Conservation (phyloP, 2,888 invertebrate genomes). For the Mycalesis mineus region DNA sequence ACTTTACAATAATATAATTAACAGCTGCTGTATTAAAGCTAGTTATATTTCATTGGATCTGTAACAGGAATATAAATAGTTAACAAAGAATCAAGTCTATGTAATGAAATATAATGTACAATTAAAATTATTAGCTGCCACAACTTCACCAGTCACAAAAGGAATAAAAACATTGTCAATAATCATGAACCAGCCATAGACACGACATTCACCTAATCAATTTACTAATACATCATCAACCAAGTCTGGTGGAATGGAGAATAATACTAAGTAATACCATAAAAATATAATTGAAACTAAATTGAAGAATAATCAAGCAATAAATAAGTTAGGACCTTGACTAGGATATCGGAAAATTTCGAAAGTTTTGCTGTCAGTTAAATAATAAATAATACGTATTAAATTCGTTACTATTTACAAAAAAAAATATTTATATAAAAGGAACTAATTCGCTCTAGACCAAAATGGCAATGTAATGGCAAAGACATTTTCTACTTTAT, state of each 20-base stretch:
- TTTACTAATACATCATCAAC: slow-evolving; percentile 50
- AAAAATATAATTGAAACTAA: slow-evolving; percentile 57
- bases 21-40: slow-evolving; percentile 74
- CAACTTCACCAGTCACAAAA: slow-evolving; percentile 35
- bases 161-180: slow-evolving; percentile 23
- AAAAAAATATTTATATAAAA: slow-evolving; percentile 61
- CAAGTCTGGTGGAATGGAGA: slow-evolving; percentile 59
- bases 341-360: slow-evolving; percentile 74
- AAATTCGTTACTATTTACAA: slow-evolving; percentile 74
- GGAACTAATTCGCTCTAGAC: slow-evolving; percentile 75
- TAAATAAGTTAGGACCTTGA: slow-evolving; percentile 73
- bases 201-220: slow-evolving; percentile 49
- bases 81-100: slow-evolving; percentile 72
- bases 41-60: slow-evolving; percentile 68
- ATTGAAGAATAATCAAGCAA: slow-evolving; percentile 54
- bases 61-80: slow-evolving; percentile 75
- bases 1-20: slow-evolving; percentile 74
- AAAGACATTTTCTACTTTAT: slow-evolving; percentile 62
- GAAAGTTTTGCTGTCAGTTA: slow-evolving; percentile 55
- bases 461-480: slow-evolving; percentile 77
- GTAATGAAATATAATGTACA: slow-evolving; percentile 55
- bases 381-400: slow-evolving; percentile 67
- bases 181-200: slow-evolving; percentile 34
- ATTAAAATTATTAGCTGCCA: slow-evolving; percentile 55
- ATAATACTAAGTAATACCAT: slow-evolving; percentile 48